Percentiles rank a stretch among this genome's conserved stretches.
phyloP scores from a whole-genome alignment of 2,888 invertebrate species.

The Eumacrocentrus americanus region DNA sequence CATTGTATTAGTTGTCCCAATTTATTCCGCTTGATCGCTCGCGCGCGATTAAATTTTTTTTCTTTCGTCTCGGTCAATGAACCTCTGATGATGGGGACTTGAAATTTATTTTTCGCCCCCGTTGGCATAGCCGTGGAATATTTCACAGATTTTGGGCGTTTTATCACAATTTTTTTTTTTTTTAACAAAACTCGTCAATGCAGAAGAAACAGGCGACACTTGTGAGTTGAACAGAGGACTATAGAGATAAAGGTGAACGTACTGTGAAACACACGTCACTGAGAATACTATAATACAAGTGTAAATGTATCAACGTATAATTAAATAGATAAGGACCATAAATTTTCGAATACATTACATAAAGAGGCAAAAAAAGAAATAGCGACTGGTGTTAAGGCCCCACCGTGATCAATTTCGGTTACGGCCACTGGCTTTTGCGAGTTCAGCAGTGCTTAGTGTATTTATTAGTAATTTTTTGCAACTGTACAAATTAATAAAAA shows the following conservation, averaged over 20 bases:
- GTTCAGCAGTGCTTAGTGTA: constrained; percentile 20
- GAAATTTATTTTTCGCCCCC: not conserved
- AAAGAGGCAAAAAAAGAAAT: constrained; percentile 34
- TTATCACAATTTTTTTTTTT: not conserved
- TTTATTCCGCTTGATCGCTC: constrained; percentile 5
- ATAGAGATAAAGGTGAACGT: constrained; percentile 10
- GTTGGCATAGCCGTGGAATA: not conserved
- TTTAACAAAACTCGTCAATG: constrained; percentile 1
- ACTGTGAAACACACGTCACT: constrained; percentile 14
- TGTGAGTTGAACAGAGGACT: not conserved
- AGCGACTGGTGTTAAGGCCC: no score
- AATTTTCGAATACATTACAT: constrained; percentile 49
- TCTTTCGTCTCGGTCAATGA: constrained; percentile 7
- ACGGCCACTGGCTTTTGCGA: constrained; percentile 12
- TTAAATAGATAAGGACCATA: constrained; percentile 52
- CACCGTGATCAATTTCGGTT: constrained; percentile 29
- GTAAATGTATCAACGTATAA: constrained; percentile 39
- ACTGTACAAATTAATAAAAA: not conserved
- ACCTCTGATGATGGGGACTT: not conserved
- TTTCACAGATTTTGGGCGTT: not conserved
- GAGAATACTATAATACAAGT: constrained; percentile 10
- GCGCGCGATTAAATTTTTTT: not conserved
- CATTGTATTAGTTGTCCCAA: not conserved
- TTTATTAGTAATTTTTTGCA: constrained; percentile 4
- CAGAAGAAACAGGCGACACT: constrained; percentile 5